Evolutionary conservation across 2,888 invertebrate species (phyloP), one percentile per base, ranked within the genome.

Genomic region (Dascillus cervinus): DNA sequence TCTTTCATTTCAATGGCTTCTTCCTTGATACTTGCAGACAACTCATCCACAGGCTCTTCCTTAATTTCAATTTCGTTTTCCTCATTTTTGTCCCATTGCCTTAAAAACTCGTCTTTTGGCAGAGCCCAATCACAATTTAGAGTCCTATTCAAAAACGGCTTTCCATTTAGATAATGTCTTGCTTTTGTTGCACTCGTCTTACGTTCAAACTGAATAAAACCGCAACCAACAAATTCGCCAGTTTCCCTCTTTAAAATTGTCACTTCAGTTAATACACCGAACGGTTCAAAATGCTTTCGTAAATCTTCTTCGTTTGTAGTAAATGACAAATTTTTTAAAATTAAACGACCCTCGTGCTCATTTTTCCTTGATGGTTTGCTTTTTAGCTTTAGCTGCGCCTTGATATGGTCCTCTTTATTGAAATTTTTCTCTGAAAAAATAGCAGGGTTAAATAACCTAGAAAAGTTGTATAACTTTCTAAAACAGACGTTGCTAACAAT

Each of bases 51-150:
- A 4, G 65, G 59, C 11, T 66, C 54, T 32, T 66, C 62, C 15
- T 66, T 55, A 37, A 57, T 45, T 37, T 50, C 38, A 1, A 64
- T 66, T 26, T 47, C 36, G 47, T 71, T 68, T 3, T 69, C 60
- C 9, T 66, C 60, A 13, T 67, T 63, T n/a, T n/a, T n/a, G n/a
- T n/a, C n/a, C n/a, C n/a, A n/a, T n/a, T n/a, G n/a, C n/a, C n/a
- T n/a, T n/a, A n/a, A n/a, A 55, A 77, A 92, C 49, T 79, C 77
- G 50, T 81, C 73, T 62, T 94, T 94, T 0, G 91, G 76, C 13
- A 94, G 62, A 0, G 94, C 90, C 87, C 91, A 95, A 69, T 96
- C 94, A 11, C 94, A 85, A 27, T 68, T 72, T 46, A 86, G 71
- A 9, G 73, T 70, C 11, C 85, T 69, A 3, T 79, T 82, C 43